phyloP scores from a whole-genome alignment of 53 echinoderm and acorn worm genomes.

The Temnopleurus reevesii region DNA sequence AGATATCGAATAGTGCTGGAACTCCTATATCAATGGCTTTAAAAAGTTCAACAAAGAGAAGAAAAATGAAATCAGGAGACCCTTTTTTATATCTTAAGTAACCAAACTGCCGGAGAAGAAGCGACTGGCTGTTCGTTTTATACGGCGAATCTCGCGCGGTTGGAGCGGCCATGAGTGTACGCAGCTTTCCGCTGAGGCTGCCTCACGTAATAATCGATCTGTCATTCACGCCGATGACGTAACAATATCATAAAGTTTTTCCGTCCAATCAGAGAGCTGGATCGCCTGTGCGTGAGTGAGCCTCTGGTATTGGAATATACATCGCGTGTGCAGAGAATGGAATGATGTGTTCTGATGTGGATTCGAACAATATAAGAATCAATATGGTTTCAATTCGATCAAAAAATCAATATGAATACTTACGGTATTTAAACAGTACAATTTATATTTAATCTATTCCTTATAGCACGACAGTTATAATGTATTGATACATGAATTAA shows the following conservation, averaged over 20 bases:
- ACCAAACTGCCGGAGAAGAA: background rate
- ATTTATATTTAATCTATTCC: too few relatives aligned
- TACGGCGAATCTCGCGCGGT: background rate
- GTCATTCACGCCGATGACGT: conserved; percentile 22
- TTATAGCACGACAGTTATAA: too few relatives aligned
- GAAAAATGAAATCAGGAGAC: background rate
- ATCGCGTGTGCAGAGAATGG: background rate
- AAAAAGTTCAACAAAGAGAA: background rate
- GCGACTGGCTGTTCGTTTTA: background rate
- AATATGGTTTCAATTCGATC: background rate
- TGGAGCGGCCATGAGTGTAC: background rate
- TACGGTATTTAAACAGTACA: too few relatives aligned
- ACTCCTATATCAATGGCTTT: background rate
- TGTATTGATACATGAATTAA: too few relatives aligned
- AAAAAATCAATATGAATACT: too few relatives aligned
- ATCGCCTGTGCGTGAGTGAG: conserved; percentile 12
- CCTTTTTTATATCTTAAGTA: conserved; percentile 3
- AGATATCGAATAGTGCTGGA: background rate
- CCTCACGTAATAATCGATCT: background rate
- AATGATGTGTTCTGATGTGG: background rate
- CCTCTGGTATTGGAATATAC: background rate
- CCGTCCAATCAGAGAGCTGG: conserved; percentile 10
- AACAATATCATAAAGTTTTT: conserved; percentile 36
- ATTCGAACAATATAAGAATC: background rate
- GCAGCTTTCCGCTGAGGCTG: background rate